A percentile compares a stretch with the other conserved stretches of the same genome.
Conservation (phyloP, 2,797 vertebrate species). For the Champsocephalus gunnari region DNA sequence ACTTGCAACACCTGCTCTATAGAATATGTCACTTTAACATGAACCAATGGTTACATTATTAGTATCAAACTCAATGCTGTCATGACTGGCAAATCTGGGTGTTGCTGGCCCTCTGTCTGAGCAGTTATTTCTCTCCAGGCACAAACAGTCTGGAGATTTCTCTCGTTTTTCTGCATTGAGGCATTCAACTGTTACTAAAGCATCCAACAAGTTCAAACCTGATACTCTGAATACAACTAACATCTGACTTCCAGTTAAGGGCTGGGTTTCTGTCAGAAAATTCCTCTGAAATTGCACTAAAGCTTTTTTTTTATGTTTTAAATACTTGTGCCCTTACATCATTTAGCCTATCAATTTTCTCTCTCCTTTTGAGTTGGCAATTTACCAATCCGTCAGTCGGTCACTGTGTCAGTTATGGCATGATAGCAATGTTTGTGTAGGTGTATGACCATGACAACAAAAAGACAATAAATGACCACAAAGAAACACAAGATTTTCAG, state of each 20-base stretch:
- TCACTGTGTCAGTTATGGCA: constrained; percentile 34
- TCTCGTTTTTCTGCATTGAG: constrained; percentile 55
- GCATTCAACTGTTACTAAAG: constrained; percentile 48
- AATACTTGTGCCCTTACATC: constrained; percentile 70
- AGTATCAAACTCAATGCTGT: constrained; percentile 27
- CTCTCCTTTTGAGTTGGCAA: constrained; percentile 38
- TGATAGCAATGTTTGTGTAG: constrained; percentile 31
- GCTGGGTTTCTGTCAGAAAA: constrained; percentile 48
- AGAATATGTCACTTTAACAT: constrained; percentile 17
- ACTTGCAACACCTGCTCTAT: background rate
- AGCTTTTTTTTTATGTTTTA: constrained; percentile 63
- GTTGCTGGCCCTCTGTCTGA: constrained; percentile 46
- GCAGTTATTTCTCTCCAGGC: constrained; percentile 67
- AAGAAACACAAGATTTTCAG: background rate
- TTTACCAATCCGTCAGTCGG: constrained; percentile 63
- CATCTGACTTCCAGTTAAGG: constrained; percentile 63
- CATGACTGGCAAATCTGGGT: constrained; percentile 64
- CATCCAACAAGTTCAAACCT: constrained; percentile 71
- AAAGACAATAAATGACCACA: background rate
- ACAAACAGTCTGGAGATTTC: constrained; percentile 46
- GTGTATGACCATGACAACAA: background rate
- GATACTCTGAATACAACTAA: constrained; percentile 64
- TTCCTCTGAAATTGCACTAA: constrained; percentile 67
- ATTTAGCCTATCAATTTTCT: constrained; percentile 56
- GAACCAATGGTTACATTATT: constrained; percentile 6